Evolutionary conservation across 2,113 vertebrate genomes (phyloP).

Genomic region (Tragelaphus imberbis): DNA sequence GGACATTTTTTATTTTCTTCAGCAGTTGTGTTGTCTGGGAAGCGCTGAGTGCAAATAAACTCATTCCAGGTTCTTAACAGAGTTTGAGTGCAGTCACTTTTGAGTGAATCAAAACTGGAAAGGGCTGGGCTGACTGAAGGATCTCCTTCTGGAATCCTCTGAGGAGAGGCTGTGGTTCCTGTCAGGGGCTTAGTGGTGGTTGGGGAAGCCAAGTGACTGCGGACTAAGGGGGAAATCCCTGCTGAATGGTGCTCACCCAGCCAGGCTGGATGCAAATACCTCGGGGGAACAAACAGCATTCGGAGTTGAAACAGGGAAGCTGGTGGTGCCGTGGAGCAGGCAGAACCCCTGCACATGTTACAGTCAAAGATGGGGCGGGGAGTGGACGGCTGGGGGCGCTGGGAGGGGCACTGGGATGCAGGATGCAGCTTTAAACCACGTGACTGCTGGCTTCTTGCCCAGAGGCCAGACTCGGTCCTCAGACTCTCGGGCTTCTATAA

Average conservation of each 20-base stretch:
- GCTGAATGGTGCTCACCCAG: background rate
- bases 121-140: background rate
- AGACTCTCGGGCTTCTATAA: conserved; percentile 57
- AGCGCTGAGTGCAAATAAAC: background rate
- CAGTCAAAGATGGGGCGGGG: background rate
- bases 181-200: background rate
- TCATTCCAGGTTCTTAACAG: background rate
- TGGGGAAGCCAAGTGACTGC: background rate
- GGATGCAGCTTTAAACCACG: conserved; percentile 33
- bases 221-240: background rate
- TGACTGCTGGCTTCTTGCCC: conserved; percentile 78
- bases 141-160: background rate
- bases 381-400: background rate
- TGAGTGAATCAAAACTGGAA: background rate
- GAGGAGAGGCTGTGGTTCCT: background rate
- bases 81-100: background rate
- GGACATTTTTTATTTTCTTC: background rate
- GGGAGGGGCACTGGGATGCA: background rate
- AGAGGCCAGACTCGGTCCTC: conserved; percentile 57
- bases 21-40: background rate
- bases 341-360: background rate
- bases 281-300: background rate
- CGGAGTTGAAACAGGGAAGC: background rate
- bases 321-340: background rate
- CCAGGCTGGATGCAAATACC: background rate